Percentiles rank a stretch among this genome's conserved stretches.
Evolutionary conservation across 2,797 vertebrate species (phyloP).

Genomic region (Peromyscus nudipes): DNA sequence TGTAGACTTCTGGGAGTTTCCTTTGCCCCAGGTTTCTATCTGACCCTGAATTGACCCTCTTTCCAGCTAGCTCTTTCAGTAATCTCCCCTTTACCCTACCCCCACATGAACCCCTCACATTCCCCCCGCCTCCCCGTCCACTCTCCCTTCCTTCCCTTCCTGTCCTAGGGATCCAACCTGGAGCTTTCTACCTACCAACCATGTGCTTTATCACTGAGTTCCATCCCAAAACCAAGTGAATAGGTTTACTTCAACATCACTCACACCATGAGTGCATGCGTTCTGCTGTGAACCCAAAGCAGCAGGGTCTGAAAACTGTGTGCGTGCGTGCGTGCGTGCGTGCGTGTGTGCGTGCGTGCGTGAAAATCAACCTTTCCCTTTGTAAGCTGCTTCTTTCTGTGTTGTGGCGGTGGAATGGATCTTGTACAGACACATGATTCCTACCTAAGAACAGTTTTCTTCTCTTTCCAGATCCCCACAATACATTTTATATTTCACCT

Average conservation of each 20-base stretch:
- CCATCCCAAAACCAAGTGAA: too few relatives aligned
- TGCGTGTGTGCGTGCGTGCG: too few relatives aligned
- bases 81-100: too few relatives aligned
- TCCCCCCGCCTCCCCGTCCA: too few relatives aligned
- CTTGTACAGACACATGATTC: background rate
- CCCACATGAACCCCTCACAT: too few relatives aligned
- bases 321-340: rapidly evolving
- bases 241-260: background rate
- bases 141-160: background rate
- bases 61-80: too few relatives aligned
- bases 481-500: background rate
- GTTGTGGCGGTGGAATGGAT: background rate
- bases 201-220: background rate
- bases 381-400: background rate
- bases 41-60: too few relatives aligned
- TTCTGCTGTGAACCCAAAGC: background rate
- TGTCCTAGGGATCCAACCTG: background rate
- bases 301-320: background rate
- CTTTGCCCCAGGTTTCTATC: too few relatives aligned
- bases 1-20: too few relatives aligned
- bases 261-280: background rate
- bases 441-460: background rate
- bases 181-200: background rate
- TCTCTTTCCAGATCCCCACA: background rate
- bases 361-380: background rate